These are phyloP conservation scores for Zaprionus inermis DNA, from an alignment of 1,140 invertebrate species.

Conservation along the genomic window DNA sequence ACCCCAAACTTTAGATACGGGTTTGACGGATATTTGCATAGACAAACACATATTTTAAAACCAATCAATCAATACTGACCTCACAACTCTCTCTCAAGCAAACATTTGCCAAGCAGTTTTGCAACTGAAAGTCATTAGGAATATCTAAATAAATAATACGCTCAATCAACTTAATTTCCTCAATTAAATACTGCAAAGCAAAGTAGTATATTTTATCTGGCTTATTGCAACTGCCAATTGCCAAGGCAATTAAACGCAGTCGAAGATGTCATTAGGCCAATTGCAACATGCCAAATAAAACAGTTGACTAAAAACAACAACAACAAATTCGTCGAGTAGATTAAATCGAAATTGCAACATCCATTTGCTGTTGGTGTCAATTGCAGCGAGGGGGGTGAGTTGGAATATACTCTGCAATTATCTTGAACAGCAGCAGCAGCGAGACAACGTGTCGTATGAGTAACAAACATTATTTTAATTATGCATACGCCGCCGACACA, in stretches of 20 bases:
- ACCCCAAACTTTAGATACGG: no score
- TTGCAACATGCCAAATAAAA: conserved; percentile 1
- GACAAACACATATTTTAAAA: no score
- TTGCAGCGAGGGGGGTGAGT: conserved; percentile 14
- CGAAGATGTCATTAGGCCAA: conserved; percentile 10
- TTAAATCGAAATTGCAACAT: conserved; percentile 6
- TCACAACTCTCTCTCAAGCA: no score
- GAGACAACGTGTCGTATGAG: conserved; percentile 69
- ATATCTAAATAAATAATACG: background rate
- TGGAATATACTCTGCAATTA: conserved; percentile 59
- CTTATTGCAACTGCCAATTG: background rate
- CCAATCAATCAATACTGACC: no score
- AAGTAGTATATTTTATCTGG: background rate
- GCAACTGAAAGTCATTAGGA: background rate
- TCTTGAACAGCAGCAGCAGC: conserved; percentile 47
- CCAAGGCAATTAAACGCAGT: conserved; percentile 1
- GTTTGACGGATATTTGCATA: no score
- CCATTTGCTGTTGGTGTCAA: conserved; percentile 26
- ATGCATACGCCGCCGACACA: conserved; percentile 48
- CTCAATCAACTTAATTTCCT: conserved; percentile 4
- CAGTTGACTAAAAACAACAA: background rate
- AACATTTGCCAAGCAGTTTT: background rate
- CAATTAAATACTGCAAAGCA: conserved; percentile 1
- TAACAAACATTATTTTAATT: conserved; percentile 73
- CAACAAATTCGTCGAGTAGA: background rate